Conservation (phyloP, 2,113 vertebrate species). For the Catagonus wagneri region DNA sequence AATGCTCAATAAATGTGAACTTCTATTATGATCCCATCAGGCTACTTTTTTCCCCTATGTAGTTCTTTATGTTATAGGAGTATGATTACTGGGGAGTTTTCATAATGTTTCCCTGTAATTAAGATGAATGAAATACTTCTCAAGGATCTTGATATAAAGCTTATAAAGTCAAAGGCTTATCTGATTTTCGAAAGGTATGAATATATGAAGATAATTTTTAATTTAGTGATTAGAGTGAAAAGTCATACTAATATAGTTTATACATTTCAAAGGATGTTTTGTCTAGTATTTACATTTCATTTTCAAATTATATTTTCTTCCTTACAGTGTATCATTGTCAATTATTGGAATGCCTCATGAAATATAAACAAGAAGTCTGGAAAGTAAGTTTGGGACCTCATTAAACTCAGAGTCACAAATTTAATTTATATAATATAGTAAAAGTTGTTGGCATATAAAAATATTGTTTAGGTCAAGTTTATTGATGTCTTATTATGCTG, state of each 20-base stretch:
- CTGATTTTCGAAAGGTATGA: constrained; percentile 37
- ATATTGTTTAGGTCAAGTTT: constrained; percentile 49
- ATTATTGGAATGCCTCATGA: constrained; percentile 99
- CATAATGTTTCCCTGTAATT: constrained; percentile 47
- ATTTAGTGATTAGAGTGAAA: constrained; percentile 50
- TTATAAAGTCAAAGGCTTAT: constrained; percentile 7
- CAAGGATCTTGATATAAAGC: constrained; percentile 19
- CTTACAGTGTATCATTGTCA: constrained; percentile 98
- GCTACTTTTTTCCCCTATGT: background rate
- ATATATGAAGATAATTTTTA: constrained; percentile 28
- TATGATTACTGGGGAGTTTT: constrained; percentile 10
- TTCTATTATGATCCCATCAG: background rate
- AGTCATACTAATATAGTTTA: constrained; percentile 48
- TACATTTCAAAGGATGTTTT: constrained; percentile 63
- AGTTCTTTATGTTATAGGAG: constrained; percentile 5
- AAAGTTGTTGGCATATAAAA: constrained; percentile 72
- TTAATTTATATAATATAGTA: constrained; percentile 58
- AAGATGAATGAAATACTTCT: constrained; percentile 8
- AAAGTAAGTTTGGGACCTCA: constrained; percentile 92
- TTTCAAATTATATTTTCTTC: constrained; percentile 80
- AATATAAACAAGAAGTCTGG: constrained; percentile 99
- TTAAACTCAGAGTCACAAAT: constrained; percentile 62
- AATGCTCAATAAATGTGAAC: background rate
- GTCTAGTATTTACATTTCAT: constrained; percentile 67
- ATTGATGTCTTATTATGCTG: constrained; percentile 25